Evolutionary conservation across 2,888 invertebrate genomes (phyloP).

Genomic region (Drosophila lacicola): DNA sequence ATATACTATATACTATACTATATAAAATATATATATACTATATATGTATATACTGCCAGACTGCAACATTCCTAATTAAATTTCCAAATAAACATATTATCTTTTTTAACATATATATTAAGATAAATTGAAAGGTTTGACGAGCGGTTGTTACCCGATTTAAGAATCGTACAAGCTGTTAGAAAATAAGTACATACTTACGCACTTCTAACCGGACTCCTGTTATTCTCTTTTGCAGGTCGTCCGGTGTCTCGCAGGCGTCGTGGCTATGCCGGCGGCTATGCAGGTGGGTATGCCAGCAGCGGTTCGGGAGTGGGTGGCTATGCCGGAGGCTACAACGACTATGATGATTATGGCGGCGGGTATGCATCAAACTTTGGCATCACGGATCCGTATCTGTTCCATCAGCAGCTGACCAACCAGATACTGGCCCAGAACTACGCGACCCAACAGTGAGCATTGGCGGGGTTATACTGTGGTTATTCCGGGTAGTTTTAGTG

Average conservation of each 20-base stretch:
- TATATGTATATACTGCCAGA: too few species aligned
- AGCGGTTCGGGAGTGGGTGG: conserved; percentile 54
- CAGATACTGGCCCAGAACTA: conserved; percentile 82
- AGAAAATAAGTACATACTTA: neutral
- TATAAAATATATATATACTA: too few species aligned
- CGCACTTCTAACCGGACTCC: neutral
- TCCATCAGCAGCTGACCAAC: conserved; percentile 82
- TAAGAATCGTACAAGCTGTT: too few species aligned
- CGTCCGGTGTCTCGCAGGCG: conserved; percentile 36
- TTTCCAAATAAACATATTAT: too few species aligned
- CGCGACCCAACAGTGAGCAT: conserved; percentile 80
- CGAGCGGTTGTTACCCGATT: too few species aligned
- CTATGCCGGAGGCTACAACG: conserved; percentile 51
- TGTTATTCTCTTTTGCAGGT: conserved; percentile 5
- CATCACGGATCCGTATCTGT: conserved; percentile 81
- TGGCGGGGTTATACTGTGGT: neutral
- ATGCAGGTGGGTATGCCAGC: conserved; percentile 57
- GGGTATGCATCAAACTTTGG: conserved; percentile 73
- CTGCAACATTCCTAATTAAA: too few species aligned
- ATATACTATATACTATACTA: too few species aligned
- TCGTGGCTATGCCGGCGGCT: conserved; percentile 61
- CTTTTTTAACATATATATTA: too few species aligned
- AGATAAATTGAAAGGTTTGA: too few species aligned
- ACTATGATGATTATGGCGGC: conserved; percentile 62
- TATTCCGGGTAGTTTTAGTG: conserved; percentile 24